Percentiles rank a stretch among this genome's conserved stretches.
Conservation (phyloP, 2,888 invertebrate species). For the Gerris lacustris region DNA sequence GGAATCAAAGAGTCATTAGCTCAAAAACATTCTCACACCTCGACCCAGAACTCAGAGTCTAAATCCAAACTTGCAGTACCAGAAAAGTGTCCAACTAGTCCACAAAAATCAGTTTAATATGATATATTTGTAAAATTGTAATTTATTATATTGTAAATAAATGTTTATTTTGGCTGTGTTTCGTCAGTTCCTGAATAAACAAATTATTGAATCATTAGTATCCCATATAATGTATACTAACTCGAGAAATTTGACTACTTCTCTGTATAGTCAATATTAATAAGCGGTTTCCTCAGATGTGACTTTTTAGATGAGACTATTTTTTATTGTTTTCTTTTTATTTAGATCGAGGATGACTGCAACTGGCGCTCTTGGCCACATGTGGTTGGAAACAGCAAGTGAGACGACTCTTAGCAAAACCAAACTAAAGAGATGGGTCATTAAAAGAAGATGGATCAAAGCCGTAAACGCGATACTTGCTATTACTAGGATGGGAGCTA, state of each 20-base stretch:
- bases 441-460: constrained; percentile 81
- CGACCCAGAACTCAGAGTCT: background rate
- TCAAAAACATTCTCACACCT: background rate
- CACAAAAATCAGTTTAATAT: background rate
- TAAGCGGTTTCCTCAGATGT: background rate
- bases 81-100: background rate
- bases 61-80: background rate
- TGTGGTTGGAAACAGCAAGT: constrained; percentile 51
- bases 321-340: background rate
- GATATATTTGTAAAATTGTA: background rate
- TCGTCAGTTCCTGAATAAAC: background rate
- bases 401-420: constrained; percentile 55
- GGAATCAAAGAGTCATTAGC: background rate
- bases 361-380: constrained; percentile 57
- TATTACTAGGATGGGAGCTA: constrained; percentile 72
- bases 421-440: constrained; percentile 74
- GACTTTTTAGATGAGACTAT: background rate
- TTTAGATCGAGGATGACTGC: constrained; percentile 60
- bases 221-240: too few relatives aligned
- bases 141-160: constrained; percentile 1
- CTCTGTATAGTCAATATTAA: too few relatives aligned
- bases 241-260: too few relatives aligned
- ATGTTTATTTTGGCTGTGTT: constrained; percentile 3
- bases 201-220: too few relatives aligned
- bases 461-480: constrained; percentile 80